phyloP scores from a whole-genome alignment of 2,888 invertebrate genomes.

The Perdita meconis region DNA sequence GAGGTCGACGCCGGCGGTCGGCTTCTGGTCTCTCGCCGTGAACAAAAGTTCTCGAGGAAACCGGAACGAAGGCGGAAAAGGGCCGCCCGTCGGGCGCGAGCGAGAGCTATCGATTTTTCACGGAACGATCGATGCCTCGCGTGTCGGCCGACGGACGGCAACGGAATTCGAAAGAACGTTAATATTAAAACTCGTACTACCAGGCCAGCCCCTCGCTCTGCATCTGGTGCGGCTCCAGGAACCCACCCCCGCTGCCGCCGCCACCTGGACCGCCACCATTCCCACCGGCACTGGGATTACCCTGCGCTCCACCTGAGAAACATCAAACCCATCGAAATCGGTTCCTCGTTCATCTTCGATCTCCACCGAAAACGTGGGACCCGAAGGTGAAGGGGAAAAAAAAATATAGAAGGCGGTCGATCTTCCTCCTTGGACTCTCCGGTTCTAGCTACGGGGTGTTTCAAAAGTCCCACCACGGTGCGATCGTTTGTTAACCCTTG shows the following conservation, averaged over 20 bases:
- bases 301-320: conserved; percentile 89
- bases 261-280: conserved; percentile 90
- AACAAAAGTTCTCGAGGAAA: conserved; percentile 30
- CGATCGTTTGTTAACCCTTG: conserved; percentile 1
- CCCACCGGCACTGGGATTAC: conserved; percentile 87
- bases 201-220: conserved; percentile 91
- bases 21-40: conserved; percentile 11
- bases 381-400: neutral
- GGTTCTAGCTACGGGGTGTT: neutral
- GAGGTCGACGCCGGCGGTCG: conserved; percentile 22
- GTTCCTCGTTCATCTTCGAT: conserved; percentile 33
- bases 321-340: conserved; percentile 57
- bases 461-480: neutral
- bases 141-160: conserved; percentile 36
- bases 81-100: conserved; percentile 27
- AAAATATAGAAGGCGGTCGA: neutral
- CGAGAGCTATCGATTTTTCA: conserved; percentile 53
- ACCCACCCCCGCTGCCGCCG: conserved; percentile 89
- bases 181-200: conserved; percentile 85
- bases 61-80: conserved; percentile 37
- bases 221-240: conserved; percentile 90
- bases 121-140: conserved; percentile 39
- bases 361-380: conserved; percentile 25
- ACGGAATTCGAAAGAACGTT: conserved; percentile 63
- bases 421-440: neutral